Conservation (phyloP, 2,113 vertebrate genomes). For the Silurus glanis region DNA sequence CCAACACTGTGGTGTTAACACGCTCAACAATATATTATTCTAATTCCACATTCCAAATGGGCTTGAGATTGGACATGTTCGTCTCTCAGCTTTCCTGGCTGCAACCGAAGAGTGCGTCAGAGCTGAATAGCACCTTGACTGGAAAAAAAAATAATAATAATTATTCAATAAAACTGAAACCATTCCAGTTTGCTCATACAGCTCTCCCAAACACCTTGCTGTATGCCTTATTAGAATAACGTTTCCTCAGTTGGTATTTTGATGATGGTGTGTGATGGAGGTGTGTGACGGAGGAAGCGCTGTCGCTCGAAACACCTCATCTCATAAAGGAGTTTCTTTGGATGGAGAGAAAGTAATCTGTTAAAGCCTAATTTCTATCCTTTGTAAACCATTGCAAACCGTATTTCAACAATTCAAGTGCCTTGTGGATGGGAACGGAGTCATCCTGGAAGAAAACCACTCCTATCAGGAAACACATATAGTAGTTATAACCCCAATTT, state of each 20-base stretch:
- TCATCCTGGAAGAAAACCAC: background rate
- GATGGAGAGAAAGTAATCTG: background rate
- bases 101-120: background rate
- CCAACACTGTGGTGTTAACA: background rate
- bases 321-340: background rate
- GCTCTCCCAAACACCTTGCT: background rate
- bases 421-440: background rate
- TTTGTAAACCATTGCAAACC: background rate
- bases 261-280: background rate
- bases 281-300: background rate
- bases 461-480: background rate
- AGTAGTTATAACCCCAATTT: no score
- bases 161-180: background rate
- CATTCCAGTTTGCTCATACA: background rate
- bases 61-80: background rate
- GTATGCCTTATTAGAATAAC: background rate
- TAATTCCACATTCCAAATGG: background rate
- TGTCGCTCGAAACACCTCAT: background rate
- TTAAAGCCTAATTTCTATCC: background rate
- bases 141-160: background rate
- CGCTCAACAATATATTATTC: background rate
- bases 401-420: background rate
- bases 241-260: background rate
- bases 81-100: conserved; percentile 25
- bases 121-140: conserved; percentile 6